Conservation (phyloP, 2,113 vertebrate species). For the Morone saxatilis region DNA sequence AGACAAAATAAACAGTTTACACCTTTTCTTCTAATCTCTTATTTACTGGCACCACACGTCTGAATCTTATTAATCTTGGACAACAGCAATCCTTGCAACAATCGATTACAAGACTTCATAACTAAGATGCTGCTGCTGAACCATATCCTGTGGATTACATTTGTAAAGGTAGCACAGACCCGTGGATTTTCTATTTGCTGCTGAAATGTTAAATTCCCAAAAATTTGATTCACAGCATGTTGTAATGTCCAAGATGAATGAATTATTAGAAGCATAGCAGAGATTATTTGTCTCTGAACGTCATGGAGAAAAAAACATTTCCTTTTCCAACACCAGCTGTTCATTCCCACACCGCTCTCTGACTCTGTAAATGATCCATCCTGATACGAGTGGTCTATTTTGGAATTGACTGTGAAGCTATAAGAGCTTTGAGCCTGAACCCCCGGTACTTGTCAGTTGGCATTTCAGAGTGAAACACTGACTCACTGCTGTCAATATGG, state of each 20-base stretch:
- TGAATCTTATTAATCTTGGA: neutral
- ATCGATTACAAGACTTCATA: neutral
- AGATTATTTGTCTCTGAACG: neutral
- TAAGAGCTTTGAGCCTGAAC: slow-evolving; percentile 52
- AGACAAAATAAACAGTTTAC: neutral
- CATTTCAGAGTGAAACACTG: slow-evolving; percentile 25
- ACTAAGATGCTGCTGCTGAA: neutral
- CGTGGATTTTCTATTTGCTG: neutral
- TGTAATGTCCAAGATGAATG: neutral
- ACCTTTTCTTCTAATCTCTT: slow-evolving; percentile 12
- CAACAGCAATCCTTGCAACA: neutral
- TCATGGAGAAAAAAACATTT: neutral
- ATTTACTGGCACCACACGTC: neutral
- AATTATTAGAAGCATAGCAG: neutral
- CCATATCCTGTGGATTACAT: neutral
- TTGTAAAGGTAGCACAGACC: neutral
- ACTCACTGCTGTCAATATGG: slow-evolving; percentile 61
- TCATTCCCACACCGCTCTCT: slow-evolving; percentile 55
- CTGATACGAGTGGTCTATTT: slow-evolving; percentile 33
- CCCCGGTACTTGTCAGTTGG: slow-evolving; percentile 14
- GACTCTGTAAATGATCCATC: slow-evolving; percentile 75
- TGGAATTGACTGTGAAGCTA: slow-evolving; percentile 29
- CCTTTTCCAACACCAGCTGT: slow-evolving; percentile 59
- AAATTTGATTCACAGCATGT: neutral
- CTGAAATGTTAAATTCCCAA: neutral